Base-by-base conservation (phyloP, 2,797 vertebrate genomes). In the Salmo trutta region DNA sequence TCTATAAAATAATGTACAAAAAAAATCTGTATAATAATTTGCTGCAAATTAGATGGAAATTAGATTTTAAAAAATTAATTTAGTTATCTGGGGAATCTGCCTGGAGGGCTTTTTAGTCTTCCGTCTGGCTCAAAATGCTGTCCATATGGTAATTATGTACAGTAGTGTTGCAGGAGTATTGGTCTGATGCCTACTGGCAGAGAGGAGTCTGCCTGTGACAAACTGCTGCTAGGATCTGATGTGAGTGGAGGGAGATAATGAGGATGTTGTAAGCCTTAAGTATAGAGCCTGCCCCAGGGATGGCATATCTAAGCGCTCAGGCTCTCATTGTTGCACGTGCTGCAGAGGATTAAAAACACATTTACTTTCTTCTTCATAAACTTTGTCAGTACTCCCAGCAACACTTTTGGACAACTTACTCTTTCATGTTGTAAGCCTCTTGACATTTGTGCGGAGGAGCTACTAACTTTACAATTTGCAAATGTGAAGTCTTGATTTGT, bases 41-140 rank as follows among this genome's bases (percentile, higher is more conserved):
- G 85, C 87, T 94, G 93, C 90, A 95, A 94, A 95, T 95, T 88
- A 95, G 94, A 95, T 95, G 94, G 93, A 94, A 94, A 95, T 94
- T 79, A 94, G 94, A 94, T 95, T 47, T 95, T 3, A 91, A 94
- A 95, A 94, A 93, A 94, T 94, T 94, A 91, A 95, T 93, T 93
- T 91, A 93, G 91, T 88, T 94, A 93, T 93, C 92, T 90, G 93
- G 93, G 94, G 93, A 94, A 93, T 94, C 91, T 92, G 90, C 90
- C 93, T 90, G 79, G 77, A 91, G 92, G 93, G 92, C 84, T 93
- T 93, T 92, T 91, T 90, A 91, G 91, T 92, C 91, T 93, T 88
- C 85, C 84, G 90, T 93, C 93, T 94, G 93, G 90, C 93, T 94
- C 91, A 92, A 93, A 94, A 93, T 82, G 91, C 88, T 87, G 93